These are phyloP conservation scores for Aleadryas rufinucha DNA, from an alignment of 2,113 vertebrate genomes.

Conservation along the genomic window DNA sequence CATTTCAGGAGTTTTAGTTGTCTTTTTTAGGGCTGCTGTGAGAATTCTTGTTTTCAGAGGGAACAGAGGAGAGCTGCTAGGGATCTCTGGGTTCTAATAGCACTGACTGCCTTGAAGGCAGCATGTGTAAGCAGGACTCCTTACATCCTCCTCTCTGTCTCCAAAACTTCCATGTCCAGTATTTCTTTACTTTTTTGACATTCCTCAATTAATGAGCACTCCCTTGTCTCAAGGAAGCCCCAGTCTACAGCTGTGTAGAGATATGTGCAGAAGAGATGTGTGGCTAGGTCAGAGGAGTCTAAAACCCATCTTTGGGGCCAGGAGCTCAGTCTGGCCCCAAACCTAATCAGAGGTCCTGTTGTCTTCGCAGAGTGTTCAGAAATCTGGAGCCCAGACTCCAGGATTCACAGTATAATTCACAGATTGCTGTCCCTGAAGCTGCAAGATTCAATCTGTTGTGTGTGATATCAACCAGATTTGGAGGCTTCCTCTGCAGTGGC, in stretches of 20 bases:
- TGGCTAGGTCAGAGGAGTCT: neutral
- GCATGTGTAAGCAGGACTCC: neutral
- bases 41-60: neutral
- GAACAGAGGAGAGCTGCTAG: neutral
- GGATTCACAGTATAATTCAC: neutral
- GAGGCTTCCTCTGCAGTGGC: neutral
- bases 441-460: neutral
- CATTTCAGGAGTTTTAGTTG: neutral
- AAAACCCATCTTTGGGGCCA: neutral
- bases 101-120: neutral
- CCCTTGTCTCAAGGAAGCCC: neutral
- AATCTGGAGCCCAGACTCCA: neutral
- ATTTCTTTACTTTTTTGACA: neutral
- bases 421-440: neutral
- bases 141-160: neutral
- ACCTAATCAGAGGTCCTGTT: neutral
- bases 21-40: neutral
- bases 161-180: neutral
- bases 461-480: neutral
- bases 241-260: neutral
- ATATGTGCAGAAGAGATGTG: neutral
- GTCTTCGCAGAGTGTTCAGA: neutral
- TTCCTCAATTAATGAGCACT: neutral
- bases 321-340: neutral
- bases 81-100: neutral